These are phyloP conservation scores for Prunella strophiata DNA, from an alignment of 2,797 vertebrate species.

Conservation along the genomic window DNA sequence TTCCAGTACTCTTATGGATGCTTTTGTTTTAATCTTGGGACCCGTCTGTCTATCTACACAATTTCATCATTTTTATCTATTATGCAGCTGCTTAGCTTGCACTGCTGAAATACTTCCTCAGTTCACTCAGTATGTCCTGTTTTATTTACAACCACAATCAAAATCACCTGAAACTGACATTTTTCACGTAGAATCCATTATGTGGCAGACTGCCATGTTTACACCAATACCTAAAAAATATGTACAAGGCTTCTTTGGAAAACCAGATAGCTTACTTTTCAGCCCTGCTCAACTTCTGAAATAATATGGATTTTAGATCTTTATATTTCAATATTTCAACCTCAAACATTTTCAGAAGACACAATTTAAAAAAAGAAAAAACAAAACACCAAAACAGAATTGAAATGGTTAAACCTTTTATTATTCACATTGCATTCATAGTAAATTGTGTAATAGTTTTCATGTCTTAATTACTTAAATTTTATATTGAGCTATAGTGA, in stretches of 20 bases:
- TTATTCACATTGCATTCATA: conserved; percentile 78
- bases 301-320: not conserved
- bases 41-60: conserved; percentile 14
- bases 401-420: conserved; percentile 76
- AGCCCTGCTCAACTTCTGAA: not conserved
- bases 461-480: conserved; percentile 88
- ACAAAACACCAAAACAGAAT: not conserved
- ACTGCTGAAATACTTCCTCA: conserved; percentile 13
- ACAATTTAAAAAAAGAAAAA: not conserved
- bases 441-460: conserved; percentile 86
- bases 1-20: not conserved
- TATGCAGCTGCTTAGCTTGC: conserved; percentile 36
- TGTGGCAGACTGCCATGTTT: conserved; percentile 17
- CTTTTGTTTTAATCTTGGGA: conserved; percentile 37
- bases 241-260: not conserved
- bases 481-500: conserved; percentile 84
- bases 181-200: conserved; percentile 29
- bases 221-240: conserved; percentile 19
- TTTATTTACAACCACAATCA: conserved; percentile 44
- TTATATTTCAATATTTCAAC: not conserved
- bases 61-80: conserved; percentile 5
- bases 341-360: not conserved
- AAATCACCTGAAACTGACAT: conserved; percentile 33
- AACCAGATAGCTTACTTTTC: not conserved
- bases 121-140: not conserved